Evolutionary conservation across 2,888 invertebrate genomes (phyloP).

Genomic region (Cryptophagus acutangulus): DNA sequence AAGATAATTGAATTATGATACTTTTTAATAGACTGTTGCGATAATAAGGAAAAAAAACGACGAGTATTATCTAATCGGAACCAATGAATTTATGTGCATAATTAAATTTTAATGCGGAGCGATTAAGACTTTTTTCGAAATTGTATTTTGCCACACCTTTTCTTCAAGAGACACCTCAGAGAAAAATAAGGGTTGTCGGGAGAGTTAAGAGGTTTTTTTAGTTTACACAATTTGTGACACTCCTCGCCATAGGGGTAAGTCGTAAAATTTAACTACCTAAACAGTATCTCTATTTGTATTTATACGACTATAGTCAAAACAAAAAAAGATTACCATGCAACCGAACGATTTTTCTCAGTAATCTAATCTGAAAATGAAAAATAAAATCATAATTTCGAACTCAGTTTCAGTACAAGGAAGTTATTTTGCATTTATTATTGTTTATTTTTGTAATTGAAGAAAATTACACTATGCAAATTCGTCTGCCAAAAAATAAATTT

Average conservation of each 20-base stretch:
- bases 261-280: slow-evolving; percentile 33
- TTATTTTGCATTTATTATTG: too few relatives aligned
- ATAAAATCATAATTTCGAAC: too few relatives aligned
- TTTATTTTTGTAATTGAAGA: too few relatives aligned
- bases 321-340: too few relatives aligned
- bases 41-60: slow-evolving; percentile 1
- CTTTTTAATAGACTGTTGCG: too few relatives aligned
- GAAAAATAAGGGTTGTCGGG: slow-evolving; percentile 33
- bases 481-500: too few relatives aligned
- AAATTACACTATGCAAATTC: too few relatives aligned
- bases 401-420: too few relatives aligned
- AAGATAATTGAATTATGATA: too few relatives aligned
- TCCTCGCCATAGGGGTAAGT: slow-evolving; percentile 29
- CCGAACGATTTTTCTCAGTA: too few relatives aligned
- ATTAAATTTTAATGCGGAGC: not conserved
- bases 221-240: slow-evolving; percentile 35
- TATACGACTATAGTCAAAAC: slow-evolving; percentile 16
- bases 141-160: slow-evolving; percentile 26
- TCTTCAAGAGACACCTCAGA: slow-evolving; percentile 22
- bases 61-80: slow-evolving; percentile 2
- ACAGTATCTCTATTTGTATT: slow-evolving; percentile 23
- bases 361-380: too few relatives aligned
- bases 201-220: slow-evolving; percentile 29
- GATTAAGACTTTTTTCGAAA: slow-evolving; percentile 13
- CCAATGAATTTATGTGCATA: not conserved